Evolutionary conservation across 2,888 invertebrate species (phyloP).

Genomic region (Drosophila quinaria): DNA sequence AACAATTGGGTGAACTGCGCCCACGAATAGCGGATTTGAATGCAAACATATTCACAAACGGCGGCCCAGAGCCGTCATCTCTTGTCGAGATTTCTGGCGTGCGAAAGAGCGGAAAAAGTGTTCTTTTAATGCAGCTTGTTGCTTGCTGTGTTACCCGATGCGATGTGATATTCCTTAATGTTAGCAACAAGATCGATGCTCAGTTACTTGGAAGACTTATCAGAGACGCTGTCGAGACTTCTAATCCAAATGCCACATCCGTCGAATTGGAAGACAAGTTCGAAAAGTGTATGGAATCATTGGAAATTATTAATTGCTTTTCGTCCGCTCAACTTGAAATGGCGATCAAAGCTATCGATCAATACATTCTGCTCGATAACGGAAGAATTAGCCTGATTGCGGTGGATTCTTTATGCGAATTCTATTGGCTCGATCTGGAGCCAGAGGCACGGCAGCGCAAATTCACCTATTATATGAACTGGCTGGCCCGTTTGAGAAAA

Average conservation of each 20-base stretch:
- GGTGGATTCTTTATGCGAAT: constrained; percentile 50
- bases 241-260: constrained; percentile 14
- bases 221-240: constrained; percentile 1
- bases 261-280: constrained; percentile 20
- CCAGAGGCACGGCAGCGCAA: constrained; percentile 29
- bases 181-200: constrained; percentile 44
- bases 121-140: constrained; percentile 42
- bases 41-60: constrained; percentile 20
- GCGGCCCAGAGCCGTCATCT: constrained; percentile 22
- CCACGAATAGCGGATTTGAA: constrained; percentile 29
- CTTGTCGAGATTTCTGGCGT: constrained; percentile 52
- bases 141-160: constrained; percentile 19
- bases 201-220: constrained; percentile 27
- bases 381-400: constrained; percentile 32
- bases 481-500: constrained; percentile 18
- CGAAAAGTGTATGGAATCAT: constrained; percentile 32
- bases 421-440: constrained; percentile 48
- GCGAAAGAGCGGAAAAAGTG: constrained; percentile 41
- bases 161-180: constrained; percentile 46
- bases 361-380: constrained; percentile 34
- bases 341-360: constrained; percentile 36
- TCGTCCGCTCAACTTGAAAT: constrained; percentile 25
- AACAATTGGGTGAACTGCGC: constrained; percentile 35
- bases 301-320: constrained; percentile 46
- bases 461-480: constrained; percentile 43